Conservation (phyloP, 1,140 invertebrate species). For the Archivesica marissinica region DNA sequence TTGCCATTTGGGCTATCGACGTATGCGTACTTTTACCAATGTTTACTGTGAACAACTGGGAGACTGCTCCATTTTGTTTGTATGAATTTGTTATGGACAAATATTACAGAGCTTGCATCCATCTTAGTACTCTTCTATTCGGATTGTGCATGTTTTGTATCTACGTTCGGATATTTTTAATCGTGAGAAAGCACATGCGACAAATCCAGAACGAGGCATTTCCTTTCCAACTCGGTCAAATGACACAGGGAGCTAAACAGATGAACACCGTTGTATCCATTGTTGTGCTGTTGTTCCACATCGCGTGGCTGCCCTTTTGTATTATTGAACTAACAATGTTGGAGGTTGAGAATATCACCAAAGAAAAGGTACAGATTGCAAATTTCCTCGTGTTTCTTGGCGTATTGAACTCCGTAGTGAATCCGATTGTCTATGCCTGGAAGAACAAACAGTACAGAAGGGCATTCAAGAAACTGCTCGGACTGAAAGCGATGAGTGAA, state of each 20-base stretch:
- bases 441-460: conserved; percentile 66
- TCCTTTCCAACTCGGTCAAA: background rate
- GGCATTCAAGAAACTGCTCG: conserved; percentile 64
- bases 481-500: too few relatives aligned
- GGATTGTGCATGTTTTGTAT: conserved; percentile 62
- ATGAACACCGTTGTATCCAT: conserved; percentile 59
- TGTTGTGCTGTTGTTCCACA: conserved; percentile 62
- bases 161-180: conserved; percentile 57
- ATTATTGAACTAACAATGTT: conserved; percentile 60
- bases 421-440: conserved; percentile 70
- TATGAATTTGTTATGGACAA: conserved; percentile 64
- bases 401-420: conserved; percentile 65
- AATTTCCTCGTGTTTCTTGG: conserved; percentile 69
- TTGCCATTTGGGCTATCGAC: conserved; percentile 57
- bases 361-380: conserved; percentile 43
- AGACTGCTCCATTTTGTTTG: conserved; percentile 50
- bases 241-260: conserved; percentile 30
- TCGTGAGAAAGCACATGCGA: conserved; percentile 60
- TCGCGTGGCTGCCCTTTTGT: conserved; percentile 70
- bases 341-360: conserved; percentile 30
- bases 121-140: conserved; percentile 47
- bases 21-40: conserved; percentile 38
- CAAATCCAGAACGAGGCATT: conserved; percentile 55
- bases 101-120: conserved; percentile 39
- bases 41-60: conserved; percentile 58